Percentiles rank a stretch among this genome's conserved stretches.
Evolutionary conservation across 30 jellyfish, hydroid and myxozoan species (phyloP).

Genomic region (Pelagia noctiluca): DNA sequence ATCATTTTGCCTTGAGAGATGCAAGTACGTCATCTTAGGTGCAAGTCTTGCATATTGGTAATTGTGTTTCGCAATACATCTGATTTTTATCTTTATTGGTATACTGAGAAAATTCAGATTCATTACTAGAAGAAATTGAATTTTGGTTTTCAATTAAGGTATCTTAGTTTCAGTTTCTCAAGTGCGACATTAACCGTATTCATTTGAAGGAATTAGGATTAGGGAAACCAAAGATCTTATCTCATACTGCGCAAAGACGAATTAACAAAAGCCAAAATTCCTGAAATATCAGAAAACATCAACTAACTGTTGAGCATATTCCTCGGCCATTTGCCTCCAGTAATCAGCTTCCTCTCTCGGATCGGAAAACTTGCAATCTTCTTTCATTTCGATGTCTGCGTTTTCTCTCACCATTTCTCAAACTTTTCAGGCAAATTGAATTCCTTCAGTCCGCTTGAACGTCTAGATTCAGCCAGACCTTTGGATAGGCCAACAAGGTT

Average conservation of each 20-base stretch:
- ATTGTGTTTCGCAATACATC: no score
- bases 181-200: neutral
- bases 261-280: neutral
- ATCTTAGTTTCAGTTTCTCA: no score
- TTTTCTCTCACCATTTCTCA: conserved; percentile 67
- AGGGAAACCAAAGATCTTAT: neutral
- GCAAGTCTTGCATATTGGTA: no score
- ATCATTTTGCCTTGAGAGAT: no score
- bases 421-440: neutral
- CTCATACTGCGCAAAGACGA: neutral
- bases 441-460: neutral
- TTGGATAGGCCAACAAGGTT: neutral
- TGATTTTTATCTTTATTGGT: no score
- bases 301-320: conserved; percentile 87
- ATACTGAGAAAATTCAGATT: no score
- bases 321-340: conserved; percentile 98
- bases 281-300: neutral
- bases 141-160: neutral
- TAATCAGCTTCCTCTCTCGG: conserved; percentile 96
- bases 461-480: neutral
- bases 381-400: conserved; percentile 82
- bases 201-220: neutral
- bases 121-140: neutral
- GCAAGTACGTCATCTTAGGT: no score
- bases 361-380: conserved; percentile 78